Evolutionary conservation across 2,888 invertebrate genomes (phyloP), one percentile per base, ranked within the genome.

Genomic region (Galerucella calmariensis): DNA sequence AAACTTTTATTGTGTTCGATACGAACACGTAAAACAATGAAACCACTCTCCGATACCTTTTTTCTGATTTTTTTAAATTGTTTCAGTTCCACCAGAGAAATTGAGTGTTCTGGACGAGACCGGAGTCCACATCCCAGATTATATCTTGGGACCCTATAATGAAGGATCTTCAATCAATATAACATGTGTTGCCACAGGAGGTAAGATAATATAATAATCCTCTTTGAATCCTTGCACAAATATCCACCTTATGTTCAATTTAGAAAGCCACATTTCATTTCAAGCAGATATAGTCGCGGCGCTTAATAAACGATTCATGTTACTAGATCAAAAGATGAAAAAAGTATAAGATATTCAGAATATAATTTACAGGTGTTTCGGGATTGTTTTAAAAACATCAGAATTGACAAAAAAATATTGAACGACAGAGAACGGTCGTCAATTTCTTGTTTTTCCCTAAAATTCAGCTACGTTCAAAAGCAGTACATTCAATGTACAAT

Each of bases 171-270:
- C 93, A 51, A 91, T 96, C 77, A 92, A 94, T 85, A 93, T 96
- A 79, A 93, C 94, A 81, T 96, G 96, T 88, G 94, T 95, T 81
- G 94, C 94, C 76, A 92, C 92, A 81, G 95, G 95, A 89, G 96
- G 96, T 95, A 90, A 90, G 91, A 84, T 76, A 75, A 79, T 81
- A 72, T 68, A 75, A 75, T 79, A 78, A 79, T 78, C 78, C 79
- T 67, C 73, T 77, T 81, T 78, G 51, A 76, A 67, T 62, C 72
- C 61, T 63, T 51, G 73, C 76, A 51, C 74, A 72, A 77, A 75
- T 69, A 75, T 53, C 75, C 53, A 73, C 72, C 72, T 74, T 74
- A 72, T 74, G 67, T 68, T 53, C 24, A 69, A 62, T 35, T 58
- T 41, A 65, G 67, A 41, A 62, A 62, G 58, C 56, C 35, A n/a